Evolutionary conservation across 1,140 invertebrate genomes (phyloP), one percentile per base, ranked within the genome.

Genomic region (Mactra quadrangularis): DNA sequence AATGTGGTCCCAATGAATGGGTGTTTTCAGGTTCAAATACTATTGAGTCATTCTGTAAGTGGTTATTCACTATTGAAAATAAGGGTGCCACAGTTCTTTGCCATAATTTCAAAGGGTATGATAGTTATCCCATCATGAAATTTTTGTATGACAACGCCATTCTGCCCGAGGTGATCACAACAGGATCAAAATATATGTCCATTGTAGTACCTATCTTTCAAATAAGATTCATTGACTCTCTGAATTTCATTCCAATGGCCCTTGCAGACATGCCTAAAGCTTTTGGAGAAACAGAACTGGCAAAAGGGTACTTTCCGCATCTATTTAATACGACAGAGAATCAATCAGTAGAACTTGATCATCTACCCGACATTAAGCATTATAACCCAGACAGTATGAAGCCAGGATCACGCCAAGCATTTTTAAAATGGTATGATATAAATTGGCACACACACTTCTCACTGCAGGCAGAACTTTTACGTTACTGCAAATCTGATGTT

Each of bases 281-380:
- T 13, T 83, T 83, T 52, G 71, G 72, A 7, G 4, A 62, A 52
- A 66, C 70, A 1, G 81, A 83, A 68, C 31, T 83, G 2, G 45
- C 27, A 9, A 76, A 87, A 50, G 81, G 81, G 1, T 77, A 76
- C 38, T 83, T 83, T 52, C 71, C 72, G 3, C 62, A 83, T 64
- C 27, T 66, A 19, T 76, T 41, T 47, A 76, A 72, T 50, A 83
- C 59, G 11, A 1, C 27, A 55, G 59, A 62, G 3, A 76, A 75
- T 53, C 72, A 76, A 68, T 29, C 15, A 13, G 3, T 13, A 29
- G 59, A 55, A 19, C n/a, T 62, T 13, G 60, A 35, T 6, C 57
- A 52, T 38, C 59, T 52, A 13, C 72, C 81, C n/a, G 57, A 64
- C 17, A 25, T 33, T 1, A 2, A 64, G 1, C 55, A 55, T 19